Base-by-base conservation (phyloP, 2,888 invertebrate species). In the Xanthorhoe designata region DNA sequence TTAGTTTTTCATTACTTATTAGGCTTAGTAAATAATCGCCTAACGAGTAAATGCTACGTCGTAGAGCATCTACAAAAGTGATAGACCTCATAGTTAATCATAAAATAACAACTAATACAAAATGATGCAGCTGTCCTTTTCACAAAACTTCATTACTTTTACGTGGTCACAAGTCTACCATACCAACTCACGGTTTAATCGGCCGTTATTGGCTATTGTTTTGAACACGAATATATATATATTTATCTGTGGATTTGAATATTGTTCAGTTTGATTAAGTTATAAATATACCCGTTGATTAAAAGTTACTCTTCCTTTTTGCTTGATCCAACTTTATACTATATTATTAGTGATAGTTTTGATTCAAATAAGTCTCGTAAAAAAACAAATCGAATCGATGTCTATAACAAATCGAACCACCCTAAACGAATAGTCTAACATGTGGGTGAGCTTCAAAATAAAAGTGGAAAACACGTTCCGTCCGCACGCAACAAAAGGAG, bases 401-500 rank as follows among this genome's bases (percentile, higher is more conserved):
- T n/a, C n/a, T n/a, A n/a, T n/a, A n/a, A n/a, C n/a, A n/a, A n/a
- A n/a, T n/a, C n/a, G n/a, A n/a, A n/a, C n/a, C n/a, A n/a, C n/a
- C 32, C 7, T 32, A 32, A 32, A 32, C 32, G 32, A 6, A 7
- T 32, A 5, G 32, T 32, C 32, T 6, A 32, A 32, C 17, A 24
- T 24, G 38, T 59, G 10, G 51, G 38, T 52, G 51, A 10, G 42
- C 38, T 17, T 83, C 84, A 84, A 81, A 81, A 80, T 74, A 77
- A 81, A 81, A 85, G 86, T 81, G 80, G 82, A 82, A 81, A 83
- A 82, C 63, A 60, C 89, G 88, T 89, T 87, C 81, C 64, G 73
- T 68, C 72, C 77, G 78, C 80, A 82, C 86, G 84, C 83, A 84
- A 84, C 85, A 84, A 84, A 83, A 79, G 81, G 85, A 88, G 85